These are phyloP conservation scores for Girardinichthys multiradiatus DNA, from an alignment of 2,113 vertebrate genomes.

Conservation along the genomic window DNA sequence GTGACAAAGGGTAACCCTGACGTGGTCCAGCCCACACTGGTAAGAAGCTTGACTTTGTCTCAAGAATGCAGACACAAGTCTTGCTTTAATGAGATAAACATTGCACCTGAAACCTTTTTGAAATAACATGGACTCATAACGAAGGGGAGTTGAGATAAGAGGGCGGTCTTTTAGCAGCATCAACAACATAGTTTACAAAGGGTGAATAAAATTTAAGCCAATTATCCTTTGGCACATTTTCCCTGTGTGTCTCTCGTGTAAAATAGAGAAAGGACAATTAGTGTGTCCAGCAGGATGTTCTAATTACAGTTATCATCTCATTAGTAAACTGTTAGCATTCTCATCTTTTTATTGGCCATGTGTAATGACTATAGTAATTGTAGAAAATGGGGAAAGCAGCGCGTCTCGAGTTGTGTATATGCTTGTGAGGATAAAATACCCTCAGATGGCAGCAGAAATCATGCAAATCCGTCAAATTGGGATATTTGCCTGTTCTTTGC, in stretches of 20 bases:
- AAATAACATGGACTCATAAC: neutral
- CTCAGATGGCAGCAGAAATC: constrained; percentile 35
- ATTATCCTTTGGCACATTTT: constrained; percentile 47
- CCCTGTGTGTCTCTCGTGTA: constrained; percentile 27
- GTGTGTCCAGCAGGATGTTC: constrained; percentile 62
- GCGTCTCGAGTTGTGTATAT: constrained; percentile 23
- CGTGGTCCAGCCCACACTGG: neutral
- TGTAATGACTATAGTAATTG: constrained; percentile 72
- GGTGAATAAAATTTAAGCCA: constrained; percentile 52
- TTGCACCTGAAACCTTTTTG: neutral
- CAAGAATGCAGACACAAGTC: too few species aligned
- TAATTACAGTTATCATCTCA: constrained; percentile 80
- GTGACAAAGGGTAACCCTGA: neutral
- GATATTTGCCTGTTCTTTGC: constrained; percentile 27
- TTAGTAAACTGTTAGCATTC: constrained; percentile 74
- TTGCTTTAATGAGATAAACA: neutral
- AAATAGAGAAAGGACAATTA: constrained; percentile 70
- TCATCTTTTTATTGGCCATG: constrained; percentile 56
- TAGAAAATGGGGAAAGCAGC: constrained; percentile 22
- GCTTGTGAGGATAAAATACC: constrained; percentile 25
- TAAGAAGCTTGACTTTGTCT: too few species aligned
- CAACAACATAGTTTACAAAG: constrained; percentile 37
- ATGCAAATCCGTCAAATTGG: constrained; percentile 46
- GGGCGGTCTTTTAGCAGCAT: constrained; percentile 4
- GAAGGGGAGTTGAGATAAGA: neutral